phyloP scores from a whole-genome alignment of 1,140 invertebrate genomes.

The Conopomorpha cramerella region DNA sequence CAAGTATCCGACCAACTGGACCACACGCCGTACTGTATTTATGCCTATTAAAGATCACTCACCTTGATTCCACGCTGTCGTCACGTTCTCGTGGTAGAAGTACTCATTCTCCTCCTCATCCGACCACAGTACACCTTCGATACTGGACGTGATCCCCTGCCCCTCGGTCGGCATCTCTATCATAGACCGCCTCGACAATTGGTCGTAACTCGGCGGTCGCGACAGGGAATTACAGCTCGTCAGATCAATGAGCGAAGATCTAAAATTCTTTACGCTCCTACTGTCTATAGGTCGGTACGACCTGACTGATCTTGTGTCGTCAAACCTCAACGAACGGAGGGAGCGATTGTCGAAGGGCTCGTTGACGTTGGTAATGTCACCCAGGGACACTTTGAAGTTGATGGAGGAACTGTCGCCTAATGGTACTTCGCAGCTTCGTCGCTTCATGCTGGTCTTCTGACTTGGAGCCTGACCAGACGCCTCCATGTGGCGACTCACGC shows the following conservation, averaged over 20 bases:
- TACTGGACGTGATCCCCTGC: constrained; percentile 53
- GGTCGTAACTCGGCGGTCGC: constrained; percentile 43
- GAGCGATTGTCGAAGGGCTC: constrained; percentile 38
- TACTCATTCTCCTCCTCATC: constrained; percentile 59
- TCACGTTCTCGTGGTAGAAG: constrained; percentile 54
- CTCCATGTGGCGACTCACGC: constrained; percentile 49
- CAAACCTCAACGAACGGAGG: constrained; percentile 33
- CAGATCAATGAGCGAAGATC: constrained; percentile 38
- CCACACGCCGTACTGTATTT: too few species aligned
- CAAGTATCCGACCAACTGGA: too few species aligned
- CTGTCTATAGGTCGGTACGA: constrained; percentile 45
- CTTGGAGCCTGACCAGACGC: constrained; percentile 42
- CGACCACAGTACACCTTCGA: constrained; percentile 56
- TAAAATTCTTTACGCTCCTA: constrained; percentile 43
- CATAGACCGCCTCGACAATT: constrained; percentile 36
- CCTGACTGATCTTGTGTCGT: constrained; percentile 29
- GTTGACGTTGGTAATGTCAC: constrained; percentile 23
- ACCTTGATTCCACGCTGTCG: constrained; percentile 55
- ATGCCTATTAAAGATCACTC: constrained; percentile 12
- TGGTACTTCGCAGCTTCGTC: constrained; percentile 45
- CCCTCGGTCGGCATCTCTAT: constrained; percentile 26
- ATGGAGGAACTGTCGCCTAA: constrained; percentile 46
- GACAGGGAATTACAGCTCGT: constrained; percentile 27
- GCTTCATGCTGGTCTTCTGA: constrained; percentile 49
- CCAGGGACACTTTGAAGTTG: constrained; percentile 46